Base-by-base conservation (phyloP, 2,113 vertebrate species). In the Serinus canaria region DNA sequence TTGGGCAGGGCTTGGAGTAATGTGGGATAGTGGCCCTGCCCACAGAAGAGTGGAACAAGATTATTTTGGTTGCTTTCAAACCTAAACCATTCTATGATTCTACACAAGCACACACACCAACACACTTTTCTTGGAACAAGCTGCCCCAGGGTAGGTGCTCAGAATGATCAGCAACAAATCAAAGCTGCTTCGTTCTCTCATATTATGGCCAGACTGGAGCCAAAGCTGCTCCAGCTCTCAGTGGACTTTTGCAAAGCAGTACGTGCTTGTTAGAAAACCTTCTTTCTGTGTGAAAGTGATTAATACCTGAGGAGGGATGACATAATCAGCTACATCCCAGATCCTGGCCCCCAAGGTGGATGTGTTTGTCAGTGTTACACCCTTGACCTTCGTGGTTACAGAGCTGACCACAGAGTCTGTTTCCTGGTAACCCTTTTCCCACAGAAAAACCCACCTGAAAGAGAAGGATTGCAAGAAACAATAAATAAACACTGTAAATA, bases 391-490 rank as follows among this genome's bases (percentile, higher is more conserved):
- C 5, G 97, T 98, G 50, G 97, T 98, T 33, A 99, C 97, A 0
- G 98, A 98, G 64, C 98, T 99, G 95, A 99, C 97, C 82, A 98
- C 98, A 0, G 97, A 97, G 83, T 99, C 98, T 3, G 58, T 98
- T 52, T 99, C 99, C 96, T 99, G 99, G 95, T 99, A 99, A 89
- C 98, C 99, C 78, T 99, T 99, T 96, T 99, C 98, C 98, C 98
- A 98, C 79, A 99, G 18, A 90, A 99, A 99, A 79, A 99, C 99
- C 98, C 99, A 99, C 69, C 99, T 99, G 90, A 41, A 89, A 79
- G 89, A 93, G 8, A 89, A 92, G 63, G 37, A 37, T 60, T 27
- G 9, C 17, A 39, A 89, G 59, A 60, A 88, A 53, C 18, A 39
- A 77, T 5, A 37, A 4, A 33, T 39, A 59, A 95, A n/a, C 16